phyloP scores from a whole-genome alignment of 2,797 vertebrate species.

The Tauraco hartlaubi region DNA sequence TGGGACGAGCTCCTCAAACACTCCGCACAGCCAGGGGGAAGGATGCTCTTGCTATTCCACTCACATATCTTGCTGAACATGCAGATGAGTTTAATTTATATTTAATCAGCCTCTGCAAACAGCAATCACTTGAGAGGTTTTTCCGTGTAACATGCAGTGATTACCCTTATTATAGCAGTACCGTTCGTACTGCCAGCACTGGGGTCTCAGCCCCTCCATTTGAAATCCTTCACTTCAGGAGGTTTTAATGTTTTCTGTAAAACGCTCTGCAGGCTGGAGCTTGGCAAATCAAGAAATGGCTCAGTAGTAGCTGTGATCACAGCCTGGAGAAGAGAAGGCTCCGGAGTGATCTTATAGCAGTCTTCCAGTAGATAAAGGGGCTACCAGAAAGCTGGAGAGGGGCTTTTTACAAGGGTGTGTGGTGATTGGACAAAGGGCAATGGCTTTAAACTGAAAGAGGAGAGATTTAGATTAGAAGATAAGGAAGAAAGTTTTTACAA shows the following conservation, averaged over 20 bases:
- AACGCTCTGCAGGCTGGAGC: not conserved
- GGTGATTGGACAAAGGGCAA: too few species aligned
- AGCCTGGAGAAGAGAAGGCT: too few species aligned
- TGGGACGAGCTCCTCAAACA: not conserved
- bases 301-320: not conserved
- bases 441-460: too few species aligned
- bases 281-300: not conserved
- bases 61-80: slow-evolving; percentile 39
- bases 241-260: not conserved
- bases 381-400: too few species aligned
- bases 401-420: too few species aligned
- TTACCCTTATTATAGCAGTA: slow-evolving; percentile 6
- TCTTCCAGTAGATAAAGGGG: too few species aligned
- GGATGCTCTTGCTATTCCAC: slow-evolving; percentile 34
- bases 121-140: slow-evolving; percentile 71
- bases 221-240: not conserved
- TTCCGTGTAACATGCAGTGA: slow-evolving; percentile 49
- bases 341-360: too few species aligned
- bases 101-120: slow-evolving; percentile 75
- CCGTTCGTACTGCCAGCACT: not conserved
- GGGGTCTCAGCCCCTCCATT: not conserved
- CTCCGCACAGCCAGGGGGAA: not conserved
- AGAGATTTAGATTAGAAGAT: too few species aligned
- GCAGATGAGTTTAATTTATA: slow-evolving; percentile 70
- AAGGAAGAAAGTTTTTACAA: too few species aligned